Conservation (phyloP, 2,797 vertebrate genomes). For the Betta splendens region DNA sequence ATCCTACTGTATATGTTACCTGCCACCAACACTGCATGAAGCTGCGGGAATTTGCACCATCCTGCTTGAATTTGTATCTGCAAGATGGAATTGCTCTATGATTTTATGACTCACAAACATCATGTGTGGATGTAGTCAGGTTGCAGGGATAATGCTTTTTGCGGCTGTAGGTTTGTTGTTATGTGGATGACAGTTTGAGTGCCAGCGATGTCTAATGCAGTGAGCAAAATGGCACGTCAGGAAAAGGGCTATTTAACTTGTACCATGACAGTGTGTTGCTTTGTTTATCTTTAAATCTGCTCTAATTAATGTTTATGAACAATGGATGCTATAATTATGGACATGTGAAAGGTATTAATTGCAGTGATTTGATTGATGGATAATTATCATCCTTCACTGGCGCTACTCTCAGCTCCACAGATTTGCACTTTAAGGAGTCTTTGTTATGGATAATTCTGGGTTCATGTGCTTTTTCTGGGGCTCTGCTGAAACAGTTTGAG, state of each 20-base stretch:
- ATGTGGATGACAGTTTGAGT: not conserved
- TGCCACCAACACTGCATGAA: conserved; percentile 22
- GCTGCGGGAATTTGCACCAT: conserved; percentile 35
- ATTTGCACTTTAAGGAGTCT: no score
- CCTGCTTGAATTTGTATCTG: conserved; percentile 44
- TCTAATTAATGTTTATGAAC: not conserved
- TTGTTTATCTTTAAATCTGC: not conserved
- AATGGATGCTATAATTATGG: not conserved
- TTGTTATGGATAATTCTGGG: no score
- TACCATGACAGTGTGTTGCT: not conserved
- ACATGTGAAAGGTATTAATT: not conserved
- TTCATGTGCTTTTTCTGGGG: no score
- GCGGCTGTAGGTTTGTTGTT: conserved; percentile 3
- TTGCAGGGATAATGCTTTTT: conserved; percentile 11
- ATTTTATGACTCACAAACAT: conserved; percentile 16
- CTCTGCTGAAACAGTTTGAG: not conserved
- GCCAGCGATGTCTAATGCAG: not conserved
- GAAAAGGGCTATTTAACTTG: not conserved
- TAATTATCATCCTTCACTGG: no score
- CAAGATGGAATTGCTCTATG: conserved; percentile 13
- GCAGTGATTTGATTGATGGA: no score
- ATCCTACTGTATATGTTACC: no score
- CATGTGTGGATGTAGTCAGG: conserved; percentile 20
- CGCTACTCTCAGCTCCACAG: not conserved
- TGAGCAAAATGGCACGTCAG: not conserved